phyloP scores from a whole-genome alignment of 37 sponge, comb jelly and placozoan species.

The Agelas oroides region DNA sequence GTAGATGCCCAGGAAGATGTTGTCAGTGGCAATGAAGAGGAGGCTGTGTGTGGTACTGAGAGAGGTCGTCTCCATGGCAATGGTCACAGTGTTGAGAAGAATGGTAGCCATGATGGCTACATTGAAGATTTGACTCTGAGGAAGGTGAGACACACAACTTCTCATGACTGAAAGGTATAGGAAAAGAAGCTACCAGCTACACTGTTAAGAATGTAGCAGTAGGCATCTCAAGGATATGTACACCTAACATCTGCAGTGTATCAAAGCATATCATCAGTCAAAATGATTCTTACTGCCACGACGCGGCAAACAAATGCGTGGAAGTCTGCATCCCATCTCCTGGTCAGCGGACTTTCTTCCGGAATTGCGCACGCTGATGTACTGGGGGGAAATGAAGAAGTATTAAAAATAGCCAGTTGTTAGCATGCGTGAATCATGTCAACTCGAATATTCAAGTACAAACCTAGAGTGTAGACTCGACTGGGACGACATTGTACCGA shows the following conservation, averaged over 20 bases:
- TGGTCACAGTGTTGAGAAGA: conserved; percentile 70
- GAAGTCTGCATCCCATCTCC: conserved; percentile 28
- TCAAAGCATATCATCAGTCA: too few species aligned
- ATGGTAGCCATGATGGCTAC: conserved; percentile 68
- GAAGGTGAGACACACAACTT: background rate
- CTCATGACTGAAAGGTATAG: background rate
- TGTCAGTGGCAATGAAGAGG: conserved; percentile 58
- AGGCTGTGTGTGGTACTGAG: conserved; percentile 37
- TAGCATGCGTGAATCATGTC: too few species aligned
- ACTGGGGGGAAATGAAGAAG: too few species aligned
- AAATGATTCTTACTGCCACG: background rate
- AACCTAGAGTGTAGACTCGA: too few species aligned
- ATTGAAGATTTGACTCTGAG: conserved; percentile 54
- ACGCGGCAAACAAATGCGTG: conserved; percentile 4
- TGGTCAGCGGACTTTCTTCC: background rate
- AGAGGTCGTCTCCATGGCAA: conserved; percentile 80
- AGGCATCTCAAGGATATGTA: too few species aligned
- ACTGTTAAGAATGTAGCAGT: background rate
- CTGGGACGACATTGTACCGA: too few species aligned
- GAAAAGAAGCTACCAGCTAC: background rate
- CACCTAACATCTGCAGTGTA: too few species aligned
- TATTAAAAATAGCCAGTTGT: too few species aligned
- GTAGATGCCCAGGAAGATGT: conserved; percentile 71
- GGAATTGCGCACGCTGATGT: background rate
- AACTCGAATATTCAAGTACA: too few species aligned